These are phyloP conservation scores for Apodemus agrarius DNA, from an alignment of 2,797 vertebrate genomes.

Conservation along the genomic window DNA sequence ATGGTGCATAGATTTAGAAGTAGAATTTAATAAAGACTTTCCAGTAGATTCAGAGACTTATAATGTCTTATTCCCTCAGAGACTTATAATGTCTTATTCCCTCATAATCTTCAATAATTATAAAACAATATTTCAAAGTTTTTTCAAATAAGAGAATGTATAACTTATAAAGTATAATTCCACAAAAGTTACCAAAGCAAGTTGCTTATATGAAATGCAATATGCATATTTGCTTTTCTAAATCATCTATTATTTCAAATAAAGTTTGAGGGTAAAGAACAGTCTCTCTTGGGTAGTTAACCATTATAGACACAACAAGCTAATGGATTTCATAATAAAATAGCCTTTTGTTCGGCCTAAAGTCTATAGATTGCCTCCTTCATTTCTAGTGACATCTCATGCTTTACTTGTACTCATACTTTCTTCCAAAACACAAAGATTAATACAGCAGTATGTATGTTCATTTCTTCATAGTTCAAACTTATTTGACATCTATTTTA, in stretches of 20 bases:
- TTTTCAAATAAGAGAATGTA: neutral
- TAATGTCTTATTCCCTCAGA: neutral
- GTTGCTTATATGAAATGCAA: neutral
- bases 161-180: neutral
- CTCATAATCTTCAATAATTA: neutral
- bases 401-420: neutral
- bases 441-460: neutral
- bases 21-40: neutral
- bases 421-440: constrained; percentile 13
- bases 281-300: neutral
- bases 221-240: neutral
- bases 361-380: neutral
- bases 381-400: neutral
- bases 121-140: neutral
- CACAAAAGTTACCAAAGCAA: constrained; percentile 12
- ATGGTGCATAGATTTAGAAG: neutral
- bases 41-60: neutral
- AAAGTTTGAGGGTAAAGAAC: neutral
- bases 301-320: neutral
- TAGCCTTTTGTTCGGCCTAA: neutral
- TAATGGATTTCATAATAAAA: neutral
- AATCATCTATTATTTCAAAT: neutral
- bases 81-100: neutral
- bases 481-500: constrained; percentile 10
- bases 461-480: constrained; percentile 20